Base-by-base conservation (phyloP, 2,888 invertebrate genomes). In the Tenthredo mesomela region DNA sequence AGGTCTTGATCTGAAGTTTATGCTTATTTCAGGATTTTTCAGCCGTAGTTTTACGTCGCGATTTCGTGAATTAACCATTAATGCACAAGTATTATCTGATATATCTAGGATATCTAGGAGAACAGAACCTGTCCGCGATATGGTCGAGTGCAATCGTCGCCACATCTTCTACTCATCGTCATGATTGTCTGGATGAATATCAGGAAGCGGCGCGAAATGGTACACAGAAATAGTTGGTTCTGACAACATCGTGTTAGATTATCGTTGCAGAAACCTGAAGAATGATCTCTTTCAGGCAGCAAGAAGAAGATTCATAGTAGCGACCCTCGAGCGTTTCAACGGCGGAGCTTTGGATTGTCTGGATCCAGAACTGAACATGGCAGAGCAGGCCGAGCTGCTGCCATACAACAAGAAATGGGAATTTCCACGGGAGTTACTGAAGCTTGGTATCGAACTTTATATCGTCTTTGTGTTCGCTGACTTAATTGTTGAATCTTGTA, bases 331-430 rank as follows among this genome's bases (percentile, higher is more conserved):
- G 40, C 71, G 37, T 25, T 71, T 71, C 71, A 37, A 71, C 10
- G 21, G 15, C 40, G 94, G 94, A 18, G 91, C 92, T 29, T 86
- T 92, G 58, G 92, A 92, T n/a, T 90, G 90, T 78, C 90, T 95
- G 85, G 94, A 95, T 89, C 95, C 95, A 5, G 94, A 94, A 73
- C 89, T 95, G 25, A 94, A 94, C 0, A 90, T 95, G 0, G 94
- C 94, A 85, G 95, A 95, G 85, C 95, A 95, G 91, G 94, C 95
- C 0, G 94, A 95, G 83, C 92, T 95, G 82, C 90, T 95, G 43
- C 95, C 95, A 1, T 95, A 95, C 87, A 84, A 87, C 75, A 91
- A 91, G 67, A 92, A 92, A 80, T 95, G 94, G 94, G 95, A 95
- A 88, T 94, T 95, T 87, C 94, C 95, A 0, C 92, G 93, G 85